A percentile compares a stretch with the other conserved stretches of the same genome.
These are phyloP conservation scores for Sarcophaga rosellei DNA, from an alignment of 2,888 invertebrate genomes.

Conservation along the genomic window DNA sequence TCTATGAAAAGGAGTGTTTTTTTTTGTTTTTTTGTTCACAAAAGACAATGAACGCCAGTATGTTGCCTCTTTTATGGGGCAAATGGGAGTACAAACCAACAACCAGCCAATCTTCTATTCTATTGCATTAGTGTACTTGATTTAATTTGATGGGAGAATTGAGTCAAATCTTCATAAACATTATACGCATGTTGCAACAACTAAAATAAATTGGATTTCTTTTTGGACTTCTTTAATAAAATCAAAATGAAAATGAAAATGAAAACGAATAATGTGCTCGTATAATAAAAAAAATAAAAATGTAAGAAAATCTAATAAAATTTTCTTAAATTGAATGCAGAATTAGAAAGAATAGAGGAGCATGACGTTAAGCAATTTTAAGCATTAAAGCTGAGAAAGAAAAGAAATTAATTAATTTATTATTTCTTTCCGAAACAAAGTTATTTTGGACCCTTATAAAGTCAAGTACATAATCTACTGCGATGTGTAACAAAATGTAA, in stretches of 20 bases:
- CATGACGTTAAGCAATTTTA: slow-evolving; percentile 40
- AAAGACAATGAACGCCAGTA: slow-evolving; percentile 65
- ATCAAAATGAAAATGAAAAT: slow-evolving; percentile 26
- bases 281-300: slow-evolving; percentile 7
- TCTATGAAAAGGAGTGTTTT: not conserved
- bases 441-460: slow-evolving; percentile 2
- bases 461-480: slow-evolving; percentile 22
- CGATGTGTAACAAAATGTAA: not conserved
- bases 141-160: slow-evolving; percentile 81
- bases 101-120: slow-evolving; percentile 71
- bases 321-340: slow-evolving; percentile 51
- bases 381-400: slow-evolving; percentile 33
- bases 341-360: slow-evolving; percentile 44
- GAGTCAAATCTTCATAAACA: slow-evolving; percentile 68
- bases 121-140: slow-evolving; percentile 80
- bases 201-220: slow-evolving; percentile 71
- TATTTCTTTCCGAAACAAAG: slow-evolving; percentile 45
- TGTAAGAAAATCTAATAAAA: slow-evolving; percentile 53
- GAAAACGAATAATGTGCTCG: not conserved
- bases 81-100: slow-evolving; percentile 74
- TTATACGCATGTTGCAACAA: slow-evolving; percentile 69
- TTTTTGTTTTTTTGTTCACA: slow-evolving; percentile 17
- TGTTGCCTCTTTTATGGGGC: slow-evolving; percentile 76
- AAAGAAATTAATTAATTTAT: slow-evolving; percentile 68
- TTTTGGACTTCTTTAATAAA: slow-evolving; percentile 59